Evolutionary conservation across 2,113 vertebrate genomes (phyloP).

Genomic region (Solenodon paradoxus): DNA sequence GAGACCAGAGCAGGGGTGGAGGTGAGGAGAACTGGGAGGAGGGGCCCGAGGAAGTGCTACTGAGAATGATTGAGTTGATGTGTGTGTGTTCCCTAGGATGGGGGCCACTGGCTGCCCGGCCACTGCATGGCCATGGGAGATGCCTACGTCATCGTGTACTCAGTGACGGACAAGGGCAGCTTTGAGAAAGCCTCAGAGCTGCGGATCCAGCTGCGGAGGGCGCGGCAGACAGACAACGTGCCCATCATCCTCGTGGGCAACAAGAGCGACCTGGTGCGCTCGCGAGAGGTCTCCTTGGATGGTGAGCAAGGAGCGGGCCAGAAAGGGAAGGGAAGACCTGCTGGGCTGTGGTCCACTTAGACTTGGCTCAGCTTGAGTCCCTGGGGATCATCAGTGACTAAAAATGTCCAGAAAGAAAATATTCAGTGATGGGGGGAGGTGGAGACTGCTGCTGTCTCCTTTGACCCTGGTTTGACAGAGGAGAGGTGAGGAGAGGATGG

Average conservation of each 20-base stretch:
- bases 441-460: neutral
- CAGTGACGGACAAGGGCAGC: slow-evolving; percentile 97
- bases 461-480: neutral
- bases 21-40: neutral
- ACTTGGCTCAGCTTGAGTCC: slow-evolving; percentile 41
- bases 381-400: slow-evolving; percentile 46
- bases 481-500: neutral
- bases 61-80: neutral
- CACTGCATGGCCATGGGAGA: slow-evolving; percentile 99
- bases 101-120: slow-evolving; percentile 93
- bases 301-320: slow-evolving; percentile 84
- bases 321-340: neutral
- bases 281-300: slow-evolving; percentile 96
- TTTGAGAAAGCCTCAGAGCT: slow-evolving; percentile 99
- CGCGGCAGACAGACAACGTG: slow-evolving; percentile 95
- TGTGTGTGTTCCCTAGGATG: slow-evolving; percentile 84
- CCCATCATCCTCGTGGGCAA: slow-evolving; percentile 99
- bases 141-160: slow-evolving; percentile 98
- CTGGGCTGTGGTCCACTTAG: neutral
- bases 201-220: slow-evolving; percentile 94
- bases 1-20: neutral
- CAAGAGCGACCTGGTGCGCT: slow-evolving; percentile 97
- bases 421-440: no score
- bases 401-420: slow-evolving; percentile 57
- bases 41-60: neutral